Evolutionary conservation across 2,888 invertebrate genomes (phyloP).

Genomic region (Chalcosyrphus nemorum): DNA sequence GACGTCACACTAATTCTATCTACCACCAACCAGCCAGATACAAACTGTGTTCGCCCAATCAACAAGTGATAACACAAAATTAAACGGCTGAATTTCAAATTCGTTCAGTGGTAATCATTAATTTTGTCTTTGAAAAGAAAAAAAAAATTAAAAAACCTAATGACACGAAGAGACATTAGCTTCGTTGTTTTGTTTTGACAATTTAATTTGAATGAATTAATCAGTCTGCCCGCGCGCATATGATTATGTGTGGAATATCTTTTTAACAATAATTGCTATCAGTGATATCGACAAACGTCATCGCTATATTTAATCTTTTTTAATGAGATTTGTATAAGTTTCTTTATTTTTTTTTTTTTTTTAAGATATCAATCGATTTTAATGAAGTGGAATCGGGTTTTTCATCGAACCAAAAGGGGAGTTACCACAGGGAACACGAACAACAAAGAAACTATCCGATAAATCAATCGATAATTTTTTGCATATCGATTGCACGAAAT

Average conservation of each 20-base stretch:
- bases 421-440: background rate
- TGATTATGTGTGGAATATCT: slow-evolving; percentile 19
- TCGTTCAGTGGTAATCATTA: background rate
- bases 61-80: background rate
- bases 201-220: slow-evolving; percentile 60
- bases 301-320: background rate
- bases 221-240: slow-evolving; percentile 19
- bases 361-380: background rate
- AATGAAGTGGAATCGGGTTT: background rate
- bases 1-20: background rate
- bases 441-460: background rate
- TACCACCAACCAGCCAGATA: background rate
- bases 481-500: background rate
- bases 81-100: background rate
- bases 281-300: slow-evolving; percentile 2
- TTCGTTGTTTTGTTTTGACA: slow-evolving; percentile 42
- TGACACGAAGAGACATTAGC: background rate
- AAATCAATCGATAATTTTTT: background rate
- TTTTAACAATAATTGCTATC: background rate
- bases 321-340: background rate
- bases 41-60: background rate
- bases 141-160: too few species aligned
- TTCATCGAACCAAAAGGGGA: background rate
- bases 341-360: background rate
- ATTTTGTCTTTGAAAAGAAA: background rate